phyloP scores from a whole-genome alignment of 2,797 vertebrate genomes.

The Rhinichthys osculus region DNA sequence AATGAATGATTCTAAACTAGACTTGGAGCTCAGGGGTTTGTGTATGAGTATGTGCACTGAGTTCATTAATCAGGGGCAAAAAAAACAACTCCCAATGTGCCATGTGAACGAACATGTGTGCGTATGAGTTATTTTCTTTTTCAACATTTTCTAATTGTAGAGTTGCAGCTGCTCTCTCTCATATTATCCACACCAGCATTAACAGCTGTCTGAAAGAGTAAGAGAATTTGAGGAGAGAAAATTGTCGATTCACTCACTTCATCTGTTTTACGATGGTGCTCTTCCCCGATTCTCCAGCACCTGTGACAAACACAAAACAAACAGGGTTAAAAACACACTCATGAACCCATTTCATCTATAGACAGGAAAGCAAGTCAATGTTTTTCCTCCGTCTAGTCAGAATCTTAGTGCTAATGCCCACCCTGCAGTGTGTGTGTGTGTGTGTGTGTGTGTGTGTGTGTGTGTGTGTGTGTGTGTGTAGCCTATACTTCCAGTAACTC shows the following conservation, averaged over 20 bases:
- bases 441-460: background rate
- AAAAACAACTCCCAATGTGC: no score
- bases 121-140: background rate
- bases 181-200: background rate
- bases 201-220: conserved; percentile 11
- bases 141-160: background rate
- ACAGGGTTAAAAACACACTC: conserved; percentile 20
- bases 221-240: background rate
- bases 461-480: conserved; percentile 4
- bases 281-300: conserved; percentile 87
- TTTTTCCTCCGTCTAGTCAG: background rate
- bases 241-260: conserved; percentile 77
- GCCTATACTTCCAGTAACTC: conserved; percentile 18
- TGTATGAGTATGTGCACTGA: conserved; percentile 17
- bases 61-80: background rate
- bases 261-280: conserved; percentile 90
- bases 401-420: conserved; percentile 30
- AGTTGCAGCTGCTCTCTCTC: conserved; percentile 17
- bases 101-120: background rate
- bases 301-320: conserved; percentile 62
- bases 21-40: background rate
- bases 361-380: conserved; percentile 10
- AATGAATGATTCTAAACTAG: background rate
- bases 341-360: background rate
- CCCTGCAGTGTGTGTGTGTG: background rate